These are phyloP conservation scores for Eulemur rufifrons DNA, from an alignment of 2,113 vertebrate species.

Conservation along the genomic window DNA sequence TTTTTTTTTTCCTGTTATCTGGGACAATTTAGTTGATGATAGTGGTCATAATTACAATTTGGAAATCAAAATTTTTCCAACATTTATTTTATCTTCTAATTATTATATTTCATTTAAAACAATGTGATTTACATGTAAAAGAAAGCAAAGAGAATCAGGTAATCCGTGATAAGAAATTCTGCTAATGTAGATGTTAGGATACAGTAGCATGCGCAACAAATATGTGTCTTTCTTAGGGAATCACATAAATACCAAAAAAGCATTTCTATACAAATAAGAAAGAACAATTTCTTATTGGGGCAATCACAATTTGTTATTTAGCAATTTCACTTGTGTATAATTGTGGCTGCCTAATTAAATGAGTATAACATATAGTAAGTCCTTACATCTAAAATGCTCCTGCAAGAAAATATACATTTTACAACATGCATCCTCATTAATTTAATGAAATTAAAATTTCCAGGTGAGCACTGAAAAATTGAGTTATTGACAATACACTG, in stretches of 20 bases:
- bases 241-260: constrained; percentile 18
- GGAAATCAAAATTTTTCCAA: background rate
- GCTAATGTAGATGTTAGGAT: background rate
- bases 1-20: background rate
- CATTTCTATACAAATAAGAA: constrained; percentile 21
- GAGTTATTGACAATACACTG: background rate
- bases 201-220: background rate
- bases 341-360: constrained; percentile 21
- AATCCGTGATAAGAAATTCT: background rate
- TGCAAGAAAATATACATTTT: constrained; percentile 18
- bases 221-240: background rate
- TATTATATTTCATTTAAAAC: background rate
- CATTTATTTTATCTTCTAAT: constrained; percentile 20
- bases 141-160: background rate
- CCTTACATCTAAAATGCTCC: background rate
- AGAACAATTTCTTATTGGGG: constrained; percentile 20
- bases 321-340: constrained; percentile 17
- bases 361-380: background rate
- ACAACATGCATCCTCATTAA: background rate
- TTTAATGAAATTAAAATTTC: constrained; percentile 13
- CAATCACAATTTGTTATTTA: constrained; percentile 43
- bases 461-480: background rate
- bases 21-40: background rate
- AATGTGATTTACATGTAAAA: background rate
- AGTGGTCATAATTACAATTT: background rate